These are phyloP conservation scores for Plagodis pulveraria DNA, from an alignment of 2,888 invertebrate genomes.

Conservation along the genomic window DNA sequence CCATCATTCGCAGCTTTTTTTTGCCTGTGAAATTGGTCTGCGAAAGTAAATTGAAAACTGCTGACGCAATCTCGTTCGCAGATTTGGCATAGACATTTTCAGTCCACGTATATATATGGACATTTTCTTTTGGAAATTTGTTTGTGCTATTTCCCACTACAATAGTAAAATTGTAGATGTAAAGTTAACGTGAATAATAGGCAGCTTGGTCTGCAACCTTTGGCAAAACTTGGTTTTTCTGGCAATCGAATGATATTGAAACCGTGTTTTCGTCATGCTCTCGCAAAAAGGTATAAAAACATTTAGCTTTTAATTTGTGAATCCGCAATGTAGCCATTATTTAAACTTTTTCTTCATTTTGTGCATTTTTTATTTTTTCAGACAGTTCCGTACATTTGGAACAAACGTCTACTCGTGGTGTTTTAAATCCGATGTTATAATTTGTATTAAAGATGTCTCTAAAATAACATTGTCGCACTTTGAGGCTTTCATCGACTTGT, in stretches of 20 bases:
- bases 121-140: slow-evolving; percentile 32
- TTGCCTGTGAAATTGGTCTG: slow-evolving; percentile 25
- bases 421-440: slow-evolving; percentile 10
- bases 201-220: slow-evolving; percentile 7
- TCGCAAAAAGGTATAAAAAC: background rate
- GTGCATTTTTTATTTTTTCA: background rate
- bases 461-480: slow-evolving; percentile 11
- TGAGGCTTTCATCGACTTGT: slow-evolving; percentile 4
- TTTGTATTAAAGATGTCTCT: slow-evolving; percentile 8
- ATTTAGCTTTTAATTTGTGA: background rate
- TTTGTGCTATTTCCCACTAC: slow-evolving; percentile 1
- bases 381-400: background rate
- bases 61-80: slow-evolving; percentile 34
- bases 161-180: too few relatives aligned
- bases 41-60: slow-evolving; percentile 27
- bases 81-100: slow-evolving; percentile 26
- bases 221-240: background rate
- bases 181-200: background rate
- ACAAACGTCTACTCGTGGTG: slow-evolving; percentile 3
- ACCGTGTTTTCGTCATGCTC: background rate
- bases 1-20: slow-evolving; percentile 30
- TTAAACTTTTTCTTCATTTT: background rate
- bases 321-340: background rate
- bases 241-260: background rate
- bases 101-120: slow-evolving; percentile 31